Base-by-base conservation (phyloP, 2,888 invertebrate species). In the Drosophila nigritarsus region DNA sequence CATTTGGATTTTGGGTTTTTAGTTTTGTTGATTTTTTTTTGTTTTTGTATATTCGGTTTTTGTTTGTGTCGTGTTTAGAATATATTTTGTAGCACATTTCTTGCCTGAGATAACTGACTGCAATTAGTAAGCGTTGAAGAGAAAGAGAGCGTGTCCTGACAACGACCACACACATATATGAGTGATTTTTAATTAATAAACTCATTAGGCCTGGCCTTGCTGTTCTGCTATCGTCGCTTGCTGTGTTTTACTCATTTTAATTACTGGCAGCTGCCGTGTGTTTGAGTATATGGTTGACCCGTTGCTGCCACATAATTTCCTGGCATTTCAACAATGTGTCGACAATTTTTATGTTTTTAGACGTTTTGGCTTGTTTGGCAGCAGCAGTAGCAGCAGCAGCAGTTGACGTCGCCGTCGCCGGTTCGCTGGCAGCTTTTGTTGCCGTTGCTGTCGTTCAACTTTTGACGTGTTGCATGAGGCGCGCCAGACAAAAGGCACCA, bases 121-220 rank as follows among this genome's bases (percentile, higher is more conserved):
- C 73, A 78, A 77, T 78, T 78, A 78, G 77, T 62, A 54, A 76
- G 61, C 49, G 51, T 58, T 29, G 65, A 55, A 29, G 27, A 3
- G 49, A 13, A 8, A 29, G 42, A 49, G 58, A 69, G 58, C 71
- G 76, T 75, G 80, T 36, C 40, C 48, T 49, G 40, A 20, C 55
- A 65, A 32, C 56, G 61, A 64, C 76, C 38, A 68, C 24, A 56
- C 8, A 53, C 55, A 40, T 68, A 67, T 69, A 71, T 64, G 80
- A 76, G 82, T 80, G 78, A 85, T 85, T 85, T 85, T 87, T 89
- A 87, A 85, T 87, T 89, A 89, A 89, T 80, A 89, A 84, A 89
- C 85, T 89, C 88, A 89, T 87, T 87, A 89, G 83, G 88, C 73
- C 67, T 63, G 70, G 66, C 54, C 58, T 65, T 61, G 59, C 50